Base-by-base conservation (phyloP, 2,888 invertebrate genomes). In the Elmis aenea region DNA sequence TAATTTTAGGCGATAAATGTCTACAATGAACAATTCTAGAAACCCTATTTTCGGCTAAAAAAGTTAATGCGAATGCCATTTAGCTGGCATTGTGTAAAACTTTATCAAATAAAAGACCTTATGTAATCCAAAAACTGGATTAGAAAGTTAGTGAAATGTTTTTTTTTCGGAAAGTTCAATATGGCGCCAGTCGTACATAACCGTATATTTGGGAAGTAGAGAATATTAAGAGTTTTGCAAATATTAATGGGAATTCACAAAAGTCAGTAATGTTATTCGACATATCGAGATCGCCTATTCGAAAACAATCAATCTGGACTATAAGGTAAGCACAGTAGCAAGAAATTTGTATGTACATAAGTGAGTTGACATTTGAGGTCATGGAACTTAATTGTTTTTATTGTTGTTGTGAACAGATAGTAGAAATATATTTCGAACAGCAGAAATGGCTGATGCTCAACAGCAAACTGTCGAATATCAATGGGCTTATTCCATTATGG, bases 401-500 rank as follows among this genome's bases (percentile, higher is more conserved):
- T 43, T 47, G 37, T 42, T 14, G 30, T 15, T 34, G 22, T 27
- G 26, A 16, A 22, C 41, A 44, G 41, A 37, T 39, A 45, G 35
- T 34, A 37, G 14, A 23, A 24, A 22, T 26, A 26, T 26, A 25
- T 21, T 27, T 29, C 31, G 12, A 26, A 26, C 16, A 22, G 23
- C 25, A 34, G 47, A 15, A 11, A 50, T 50, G 50, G 48, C 50
- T 24, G 50, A 50, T 27, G 29, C 41, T 20, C 43, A 43, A 27
- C 33, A 36, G 14, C 50, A 50, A 30, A 62, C 67, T 30, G 59
- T 66, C 41, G 83, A 83, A 65, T 79, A 81, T 64, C 82, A 83
- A 63, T 83, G 94, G 90, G 91, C 92, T 38, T 92, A 93, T 69
- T 89, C 90, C 67, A 87, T 95, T 67, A 91, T 96, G 86, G 96